Base-by-base conservation (phyloP, 2,888 invertebrate species). In the Dione vanillae region DNA sequence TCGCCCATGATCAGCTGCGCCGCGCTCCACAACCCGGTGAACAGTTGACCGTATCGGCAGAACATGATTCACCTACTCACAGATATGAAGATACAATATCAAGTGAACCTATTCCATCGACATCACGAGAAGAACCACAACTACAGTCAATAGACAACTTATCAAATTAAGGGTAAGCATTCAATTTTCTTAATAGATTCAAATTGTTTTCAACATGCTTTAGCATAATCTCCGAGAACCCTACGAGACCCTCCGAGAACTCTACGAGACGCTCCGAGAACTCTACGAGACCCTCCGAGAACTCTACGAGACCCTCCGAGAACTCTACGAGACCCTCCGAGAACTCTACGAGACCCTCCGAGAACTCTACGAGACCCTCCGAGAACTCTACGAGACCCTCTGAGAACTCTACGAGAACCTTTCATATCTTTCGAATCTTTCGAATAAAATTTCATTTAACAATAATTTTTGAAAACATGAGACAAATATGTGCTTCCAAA, bases 1-100 rank as follows among this genome's bases (percentile, higher is more conserved):
- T 77, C 1, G 73, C 77, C 6, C 77, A 77, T 20, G 77, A 78
- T 45, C 77, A 76, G 45, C 71, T 78, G 12, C 75, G 77, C 9
- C 67, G 56, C 8, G 76, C 75, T 2, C 78, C 78, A 14, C 73
- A 74, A 54, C 77, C 74, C 12, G 74, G 71, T 14, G 56, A 69
- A 20, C 75, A 75, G 64, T 14, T n/a, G 40, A 66, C 74, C 73
- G 71, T 75, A 66, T 74, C 73, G 72, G 59, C 61, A 58, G 41
- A 45, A 40, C 10, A 49, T 1, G 49, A 51, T 11, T 19, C 20
- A 9, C 7, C 7, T 20, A 51, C 10, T 19, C 10, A 11, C 19
- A 19, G 20, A 40, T 9, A 56, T 51, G 8, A 35, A 27, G 35
- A 61, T 61, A 14, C 59, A 62, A 27, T 2, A 65, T n/a, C n/a